Evolutionary conservation across 2,797 vertebrate genomes (phyloP), one percentile per base, ranked within the genome.

Genomic region (Crocidura indochinensis): DNA sequence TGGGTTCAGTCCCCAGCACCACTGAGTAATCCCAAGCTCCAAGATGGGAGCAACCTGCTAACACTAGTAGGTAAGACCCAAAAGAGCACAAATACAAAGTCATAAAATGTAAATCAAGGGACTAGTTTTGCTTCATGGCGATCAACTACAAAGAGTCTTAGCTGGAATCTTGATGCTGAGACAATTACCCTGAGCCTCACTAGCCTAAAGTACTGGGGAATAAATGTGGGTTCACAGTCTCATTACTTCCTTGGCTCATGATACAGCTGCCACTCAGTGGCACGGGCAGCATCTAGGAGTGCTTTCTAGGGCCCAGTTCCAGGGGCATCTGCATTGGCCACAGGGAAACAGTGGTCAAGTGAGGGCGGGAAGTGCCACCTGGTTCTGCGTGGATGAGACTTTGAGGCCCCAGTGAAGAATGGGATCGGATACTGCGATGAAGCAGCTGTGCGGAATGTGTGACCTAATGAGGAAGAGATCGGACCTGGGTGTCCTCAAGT

Each of bases 81-180:
- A 60, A 60, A 60, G 56, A 60, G 56, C 56, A 65, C 10, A 65
- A 65, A 65, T 9, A 11, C 27, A 65, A 27, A 65, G 8, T 31
- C 9, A 68, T 71, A 24, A 27, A 71, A 86, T 85, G 47, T 27
- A 71, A n/a, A 27, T 64, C 60, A 60, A n/a, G 46, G 51, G 2
- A 46, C 65, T 60, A 31, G 31, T 29, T 88, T 85, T 88, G 17
- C 49, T 76, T 93, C 62, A 27, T 72, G 8, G 51, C 56, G 8
- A 87, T 91, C 27, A 71, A n/a, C 80, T 83, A 20, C 80, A 78
- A 88, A 91, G 76, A 76, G 62, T 91, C 74, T 76, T 72, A 17
- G 4, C 10, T 31, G 47, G 11, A 75, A 62, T 68, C 29, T 44
- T 67, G 49, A 0, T 65, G 2, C 29, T 20, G 38, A 29, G 68